A percentile compares a stretch with the other conserved stretches of the same genome.
phyloP scores from a whole-genome alignment of 2,888 invertebrate species.

The Sympetrum striolatum region DNA sequence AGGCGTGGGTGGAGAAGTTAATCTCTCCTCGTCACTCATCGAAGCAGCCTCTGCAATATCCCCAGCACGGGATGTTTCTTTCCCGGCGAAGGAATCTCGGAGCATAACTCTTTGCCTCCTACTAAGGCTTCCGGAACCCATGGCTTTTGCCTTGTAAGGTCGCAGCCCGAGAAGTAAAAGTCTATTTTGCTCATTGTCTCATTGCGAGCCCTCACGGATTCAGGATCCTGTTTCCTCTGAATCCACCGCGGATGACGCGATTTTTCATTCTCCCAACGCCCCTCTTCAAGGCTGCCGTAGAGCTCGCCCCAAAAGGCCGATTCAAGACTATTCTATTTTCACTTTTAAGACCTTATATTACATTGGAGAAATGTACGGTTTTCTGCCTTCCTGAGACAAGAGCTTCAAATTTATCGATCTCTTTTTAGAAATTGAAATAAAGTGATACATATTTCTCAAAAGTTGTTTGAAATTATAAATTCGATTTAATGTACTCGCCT shows the following conservation, averaged over 20 bases:
- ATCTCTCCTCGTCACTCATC: not conserved
- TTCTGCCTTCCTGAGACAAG: no score
- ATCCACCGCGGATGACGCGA: not conserved
- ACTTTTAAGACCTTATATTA: no score
- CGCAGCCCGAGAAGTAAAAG: not conserved
- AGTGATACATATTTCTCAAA: no score
- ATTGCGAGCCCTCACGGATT: not conserved
- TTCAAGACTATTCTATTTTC: no score
- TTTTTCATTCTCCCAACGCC: not conserved
- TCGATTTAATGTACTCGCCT: no score
- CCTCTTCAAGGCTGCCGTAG: not conserved
- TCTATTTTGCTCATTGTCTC: no score
- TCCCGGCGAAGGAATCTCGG: not conserved
- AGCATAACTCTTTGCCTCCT: not conserved
- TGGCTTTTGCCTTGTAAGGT: not conserved
- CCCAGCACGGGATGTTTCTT: not conserved
- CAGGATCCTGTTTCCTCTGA: not conserved
- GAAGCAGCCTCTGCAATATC: not conserved
- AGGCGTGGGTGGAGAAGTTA: not conserved
- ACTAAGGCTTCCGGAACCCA: not conserved
- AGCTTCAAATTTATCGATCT: no score
- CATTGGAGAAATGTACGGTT: no score
- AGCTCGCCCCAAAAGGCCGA: no score
- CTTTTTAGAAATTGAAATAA: no score
- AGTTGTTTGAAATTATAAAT: no score